Evolutionary conservation across 2,113 vertebrate species (phyloP).

Genomic region (Sciurus niger): DNA sequence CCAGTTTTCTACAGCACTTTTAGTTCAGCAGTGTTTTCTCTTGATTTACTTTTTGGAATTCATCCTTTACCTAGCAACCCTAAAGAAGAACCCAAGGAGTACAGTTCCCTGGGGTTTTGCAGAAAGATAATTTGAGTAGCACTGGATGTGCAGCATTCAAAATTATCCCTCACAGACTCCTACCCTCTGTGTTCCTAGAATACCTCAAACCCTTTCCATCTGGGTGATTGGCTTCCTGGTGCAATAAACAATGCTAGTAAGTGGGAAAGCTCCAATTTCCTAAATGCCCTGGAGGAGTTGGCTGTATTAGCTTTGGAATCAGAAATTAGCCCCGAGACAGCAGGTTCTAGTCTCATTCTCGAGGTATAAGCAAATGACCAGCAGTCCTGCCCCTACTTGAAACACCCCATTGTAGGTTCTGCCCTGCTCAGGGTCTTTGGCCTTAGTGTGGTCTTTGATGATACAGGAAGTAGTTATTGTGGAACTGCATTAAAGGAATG

Average conservation of each 20-base stretch:
- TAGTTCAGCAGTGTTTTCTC: not conserved
- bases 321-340: not conserved
- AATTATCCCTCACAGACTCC: not conserved
- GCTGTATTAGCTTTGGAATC: not conserved
- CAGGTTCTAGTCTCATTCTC: not conserved
- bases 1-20: not conserved
- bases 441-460: not conserved
- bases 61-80: not conserved
- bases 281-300: not conserved
- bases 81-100: not conserved
- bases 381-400: not conserved
- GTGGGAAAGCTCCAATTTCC: not conserved
- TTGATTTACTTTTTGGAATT: conserved; percentile 3
- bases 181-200: not conserved
- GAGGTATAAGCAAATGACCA: not conserved
- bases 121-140: not conserved
- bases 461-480: not conserved
- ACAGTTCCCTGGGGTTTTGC: not conserved
- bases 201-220: not conserved
- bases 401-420: too few relatives aligned
- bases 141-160: not conserved
- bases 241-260: accelerated
- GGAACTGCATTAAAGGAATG: not conserved
- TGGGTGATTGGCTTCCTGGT: not conserved
- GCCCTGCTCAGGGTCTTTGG: too few relatives aligned